Base-by-base conservation (phyloP, 2,888 invertebrate genomes). In the Eilema sororculum region DNA sequence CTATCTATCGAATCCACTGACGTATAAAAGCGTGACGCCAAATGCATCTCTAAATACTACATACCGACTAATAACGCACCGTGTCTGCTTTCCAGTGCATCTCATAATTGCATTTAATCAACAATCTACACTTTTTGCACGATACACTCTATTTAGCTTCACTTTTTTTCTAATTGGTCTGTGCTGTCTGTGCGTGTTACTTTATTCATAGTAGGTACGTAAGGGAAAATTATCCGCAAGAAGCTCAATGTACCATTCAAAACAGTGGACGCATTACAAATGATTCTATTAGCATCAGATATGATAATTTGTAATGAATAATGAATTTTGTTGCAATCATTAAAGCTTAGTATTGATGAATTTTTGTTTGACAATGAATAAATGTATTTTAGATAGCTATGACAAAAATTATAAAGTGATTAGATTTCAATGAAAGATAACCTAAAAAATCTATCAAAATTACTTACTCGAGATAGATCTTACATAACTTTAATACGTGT, bases 81-180 rank as follows among this genome's bases (percentile, higher is more conserved):
- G 93, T 92, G 86, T 91, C 93, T 64, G 87, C 94, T 94, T 94
- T 95, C 95, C 86, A 88, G 80, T 46, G 89, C 89, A 93, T 93
- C 92, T 91, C 82, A 81, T 91, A 91, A 92, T 93, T 89, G 86
- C 88, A 86, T 86, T 88, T 85, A 90, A 91, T 94, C 92, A 28
- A 94, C 88, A 85, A 92, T 93, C 94, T 93, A 91, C 89, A 90
- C 91, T 90, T 93, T 94, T 86, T 93, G 89, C 74, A 77, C 80
- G 87, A 81, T 84, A 90, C 90, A 92, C 85, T 95, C 95, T 95
- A 95, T 95, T 95, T 90, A 92, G 75, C 90, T 89, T 87, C 89
- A 78, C 86, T 89, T 90, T 87, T n/a, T 87, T 58, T 90, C 77
- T 93, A 92, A 93, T 93, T 91, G 84, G 75, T 63, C 57, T 41